Evolutionary conservation across 2,113 vertebrate genomes (phyloP), one percentile per base, ranked within the genome.

Genomic region (Seriola dumerili): DNA sequence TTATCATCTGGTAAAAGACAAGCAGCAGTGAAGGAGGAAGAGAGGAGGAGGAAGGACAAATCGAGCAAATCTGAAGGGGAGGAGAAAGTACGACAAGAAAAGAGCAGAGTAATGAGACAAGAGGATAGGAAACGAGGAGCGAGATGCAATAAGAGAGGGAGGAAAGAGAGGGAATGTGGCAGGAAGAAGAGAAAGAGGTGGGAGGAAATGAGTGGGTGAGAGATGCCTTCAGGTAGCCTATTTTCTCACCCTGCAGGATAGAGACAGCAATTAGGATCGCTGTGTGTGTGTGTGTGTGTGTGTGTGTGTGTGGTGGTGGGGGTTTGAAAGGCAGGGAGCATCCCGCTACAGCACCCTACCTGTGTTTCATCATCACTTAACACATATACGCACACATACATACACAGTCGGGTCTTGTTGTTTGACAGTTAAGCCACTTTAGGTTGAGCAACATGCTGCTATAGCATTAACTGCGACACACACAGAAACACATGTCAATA

Each of bases 211-310:
- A 87, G 67, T 73, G 73, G 76, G 72, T 19, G 80, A 90, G 81
- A 58, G 81, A 89, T 85, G 86, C 80, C 91, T 88, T 89, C 80
- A 84, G 86, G 86, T 83, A 77, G 83, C 67, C 76, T 86, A 87
- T 91, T 90, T 92, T 86, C 81, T 88, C 87, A 80, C 90, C 86
- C 88, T 73, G 90, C 85, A 78, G 88, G 88, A 80, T 72, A 82
- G 80, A 91, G 84, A 82, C 81, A 54, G 83, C 90, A 93, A 93
- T 93, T 90, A 93, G 85, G 78, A 76, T 78, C 42, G 21, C 72
- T 59, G 12, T 86, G 82, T 70, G 84, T 64, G 74, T 69, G 79
- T 58, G 75, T 69, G 40, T 38, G 71, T 65, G 57, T 66, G 62
- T 55, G 75, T 68, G 67, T 69, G 36, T 67, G 63, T 57, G 62